Conservation (phyloP, 2,113 vertebrate species). For the Lepidothrix coronata region DNA sequence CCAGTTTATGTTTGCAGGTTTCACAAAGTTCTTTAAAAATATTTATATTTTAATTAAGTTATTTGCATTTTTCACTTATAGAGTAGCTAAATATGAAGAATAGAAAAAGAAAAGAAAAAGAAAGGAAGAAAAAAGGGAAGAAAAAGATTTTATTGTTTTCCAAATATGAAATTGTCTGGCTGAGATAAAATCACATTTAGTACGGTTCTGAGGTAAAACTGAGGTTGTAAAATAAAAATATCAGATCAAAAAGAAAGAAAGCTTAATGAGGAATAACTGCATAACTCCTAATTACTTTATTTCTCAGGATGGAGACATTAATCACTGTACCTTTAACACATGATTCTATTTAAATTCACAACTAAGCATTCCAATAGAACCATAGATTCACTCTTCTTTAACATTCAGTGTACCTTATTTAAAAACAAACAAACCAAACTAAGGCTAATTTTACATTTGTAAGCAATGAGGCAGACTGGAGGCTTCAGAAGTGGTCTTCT, state of each 20-base stretch:
- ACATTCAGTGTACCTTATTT: fast-evolving
- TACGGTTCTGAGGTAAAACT: neutral
- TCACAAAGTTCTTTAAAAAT: neutral
- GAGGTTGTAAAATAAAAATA: neutral
- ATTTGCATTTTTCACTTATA: neutral
- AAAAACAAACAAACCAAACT: neutral
- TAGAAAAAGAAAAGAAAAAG: fast-evolving
- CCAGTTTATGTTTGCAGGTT: neutral
- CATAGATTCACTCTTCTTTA: neutral
- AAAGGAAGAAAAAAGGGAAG: fast-evolving
- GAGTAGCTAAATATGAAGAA: neutral
- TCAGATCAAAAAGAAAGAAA: neutral
- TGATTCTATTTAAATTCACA: neutral
- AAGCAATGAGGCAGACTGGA: neutral
- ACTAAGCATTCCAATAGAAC: neutral
- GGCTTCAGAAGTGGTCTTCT: neutral
- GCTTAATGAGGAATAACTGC: neutral
- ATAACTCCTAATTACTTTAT: neutral
- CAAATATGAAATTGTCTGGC: neutral
- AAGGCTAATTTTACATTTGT: neutral
- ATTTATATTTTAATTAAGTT: neutral
- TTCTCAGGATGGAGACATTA: neutral
- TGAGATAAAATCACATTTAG: neutral
- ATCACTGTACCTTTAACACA: neutral
- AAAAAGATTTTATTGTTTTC: neutral